Percentiles rank a stretch among this genome's conserved stretches.
Evolutionary conservation across 2,113 vertebrate genomes (phyloP).

Genomic region (Marcusenius ussheri): DNA sequence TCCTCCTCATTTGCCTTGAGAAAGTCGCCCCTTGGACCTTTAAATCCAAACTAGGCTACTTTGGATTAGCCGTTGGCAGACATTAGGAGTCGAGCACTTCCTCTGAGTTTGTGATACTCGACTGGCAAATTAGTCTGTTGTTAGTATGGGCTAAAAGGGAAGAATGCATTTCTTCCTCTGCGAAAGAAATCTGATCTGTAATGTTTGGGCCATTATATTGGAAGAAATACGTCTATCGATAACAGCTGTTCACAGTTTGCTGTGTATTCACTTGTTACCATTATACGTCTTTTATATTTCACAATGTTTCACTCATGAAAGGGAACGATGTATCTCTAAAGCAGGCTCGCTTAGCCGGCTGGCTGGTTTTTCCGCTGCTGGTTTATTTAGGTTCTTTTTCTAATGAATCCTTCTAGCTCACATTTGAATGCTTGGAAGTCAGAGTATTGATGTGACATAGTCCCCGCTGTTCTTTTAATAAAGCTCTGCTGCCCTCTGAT

Average conservation of each 20-base stretch:
- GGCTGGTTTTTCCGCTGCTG: not conserved
- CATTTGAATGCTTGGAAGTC: not conserved
- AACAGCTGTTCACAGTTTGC: not conserved
- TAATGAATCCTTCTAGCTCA: not conserved
- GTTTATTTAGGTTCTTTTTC: not conserved
- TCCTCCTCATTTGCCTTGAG: not conserved
- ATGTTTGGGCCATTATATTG: not conserved
- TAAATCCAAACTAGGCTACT: not conserved
- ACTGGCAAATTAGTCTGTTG: not conserved
- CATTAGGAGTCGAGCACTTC: not conserved
- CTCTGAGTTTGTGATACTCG: not conserved
- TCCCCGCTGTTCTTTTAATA: slow-evolving; percentile 5
- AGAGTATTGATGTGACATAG: not conserved
- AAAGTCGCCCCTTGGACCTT: not conserved
- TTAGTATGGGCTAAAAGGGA: not conserved
- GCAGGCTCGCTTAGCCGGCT: not conserved
- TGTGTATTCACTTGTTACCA: not conserved
- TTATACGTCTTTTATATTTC: not conserved
- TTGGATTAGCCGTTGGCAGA: not conserved
- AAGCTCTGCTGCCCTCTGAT: not conserved
- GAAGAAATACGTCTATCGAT: not conserved
- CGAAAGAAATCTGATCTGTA: not conserved
- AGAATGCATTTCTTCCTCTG: not conserved
- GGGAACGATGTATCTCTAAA: not conserved
- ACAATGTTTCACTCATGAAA: not conserved